These are phyloP conservation scores for Meta bourneti DNA, from an alignment of 2,888 invertebrate species.

Conservation along the genomic window DNA sequence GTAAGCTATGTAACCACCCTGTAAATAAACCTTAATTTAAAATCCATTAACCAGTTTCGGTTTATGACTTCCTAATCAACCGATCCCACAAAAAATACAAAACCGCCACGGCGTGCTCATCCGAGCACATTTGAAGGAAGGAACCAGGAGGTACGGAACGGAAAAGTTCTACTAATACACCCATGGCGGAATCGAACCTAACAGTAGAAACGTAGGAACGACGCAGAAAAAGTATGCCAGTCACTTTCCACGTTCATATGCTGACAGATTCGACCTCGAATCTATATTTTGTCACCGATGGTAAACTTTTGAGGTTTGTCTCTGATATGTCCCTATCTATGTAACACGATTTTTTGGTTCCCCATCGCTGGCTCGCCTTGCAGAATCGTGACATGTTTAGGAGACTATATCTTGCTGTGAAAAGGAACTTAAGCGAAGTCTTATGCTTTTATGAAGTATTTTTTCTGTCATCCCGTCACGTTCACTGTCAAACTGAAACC, in stretches of 20 bases:
- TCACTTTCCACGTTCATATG: conserved; percentile 21
- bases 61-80: no score
- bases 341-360: conserved; percentile 25
- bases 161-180: no score
- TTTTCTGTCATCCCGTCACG: conserved; percentile 11
- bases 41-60: no score
- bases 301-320: neutral
- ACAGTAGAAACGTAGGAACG: neutral
- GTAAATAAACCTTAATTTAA: no score
- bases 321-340: neutral
- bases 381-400: conserved; percentile 25
- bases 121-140: no score
- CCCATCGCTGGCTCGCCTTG: conserved; percentile 4
- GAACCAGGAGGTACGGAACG: no score
- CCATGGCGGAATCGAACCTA: no score
- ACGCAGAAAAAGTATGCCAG: conserved; percentile 29
- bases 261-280: conserved; percentile 17
- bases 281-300: conserved; percentile 24
- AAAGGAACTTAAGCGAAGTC: neutral
- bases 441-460: conserved; percentile 6
- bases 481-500: neutral
- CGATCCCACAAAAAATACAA: no score
- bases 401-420: conserved; percentile 1
- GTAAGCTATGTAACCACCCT: no score
- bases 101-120: no score